Base-by-base conservation (phyloP, 2,888 invertebrate genomes). In the Chymomyza procnemis region DNA sequence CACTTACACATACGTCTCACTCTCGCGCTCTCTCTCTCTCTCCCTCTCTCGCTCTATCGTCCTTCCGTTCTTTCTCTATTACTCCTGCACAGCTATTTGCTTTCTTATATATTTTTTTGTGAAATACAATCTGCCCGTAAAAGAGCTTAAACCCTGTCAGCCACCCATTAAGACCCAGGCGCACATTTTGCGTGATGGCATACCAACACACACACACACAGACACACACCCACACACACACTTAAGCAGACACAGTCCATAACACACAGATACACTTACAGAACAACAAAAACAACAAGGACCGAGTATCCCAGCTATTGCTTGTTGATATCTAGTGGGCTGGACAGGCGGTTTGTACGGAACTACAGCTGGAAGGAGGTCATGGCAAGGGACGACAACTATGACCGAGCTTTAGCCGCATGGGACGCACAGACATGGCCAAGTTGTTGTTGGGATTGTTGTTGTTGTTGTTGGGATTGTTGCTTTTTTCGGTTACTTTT, bases 141-240 rank as follows among this genome's bases (percentile, higher is more conserved):
- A 85, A 85, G 87, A 85, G 87, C 87, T 88, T 85, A 81, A 87
- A 81, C 84, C 80, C 81, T 84, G 87, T 84, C 87, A 87, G 87
- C 88, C 87, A 88, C 81, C 88, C 88, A 88, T 86, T 88, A 84
- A 79, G 83, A 78, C 75, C 73, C 78, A 74, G 75, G 74, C 86
- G 78, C 76, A 79, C 85, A 82, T 86, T 87, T 78, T 80, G 79
- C 78, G 79, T 84, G 86, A 74, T 83, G 79, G 81, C 81, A 85
- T 84, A 81, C 87, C 78, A 71, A 65, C 78, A 75, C 77, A 73
- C 61, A 75, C 70, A 75, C 63, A 65, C 55, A 54, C 54, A 67
- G 34, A 64, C 59, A 68, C 41, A 65, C 61, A 59, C 16, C 50
- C 6, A 60, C 30, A 57, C 1, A 63, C 52, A 61, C 30, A 57